These are phyloP conservation scores for Macrophya annulata DNA, from an alignment of 2,888 invertebrate genomes.

Conservation along the genomic window DNA sequence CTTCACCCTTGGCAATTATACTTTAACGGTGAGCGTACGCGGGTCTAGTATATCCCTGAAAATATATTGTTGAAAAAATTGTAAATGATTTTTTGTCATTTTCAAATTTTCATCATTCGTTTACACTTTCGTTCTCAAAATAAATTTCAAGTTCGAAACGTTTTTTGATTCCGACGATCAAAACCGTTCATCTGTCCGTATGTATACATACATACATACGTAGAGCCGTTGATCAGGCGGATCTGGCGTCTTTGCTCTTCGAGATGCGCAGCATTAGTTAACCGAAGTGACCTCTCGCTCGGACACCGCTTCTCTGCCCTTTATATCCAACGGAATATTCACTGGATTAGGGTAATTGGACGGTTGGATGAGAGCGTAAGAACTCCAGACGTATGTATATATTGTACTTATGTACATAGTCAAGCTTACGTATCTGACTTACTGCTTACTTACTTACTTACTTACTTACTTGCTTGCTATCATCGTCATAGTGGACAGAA, in stretches of 20 bases:
- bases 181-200: neutral
- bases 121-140: no score
- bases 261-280: conserved; percentile 52
- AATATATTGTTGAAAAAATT: neutral
- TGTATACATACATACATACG: no score
- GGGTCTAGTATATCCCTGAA: no score
- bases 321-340: conserved; percentile 76
- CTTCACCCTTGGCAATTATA: conserved; percentile 15
- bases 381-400: conserved; percentile 14
- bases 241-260: conserved; percentile 13
- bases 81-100: neutral
- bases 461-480: neutral
- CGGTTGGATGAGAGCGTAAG: conserved; percentile 62
- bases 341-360: conserved; percentile 78
- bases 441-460: no score
- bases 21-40: no score
- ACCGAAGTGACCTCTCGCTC: conserved; percentile 52
- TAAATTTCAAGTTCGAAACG: neutral
- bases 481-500: neutral
- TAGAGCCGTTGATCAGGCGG: neutral
- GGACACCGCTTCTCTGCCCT: conserved; percentile 59
- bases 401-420: neutral
- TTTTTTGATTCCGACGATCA: neutral
- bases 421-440: neutral
- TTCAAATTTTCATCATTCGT: no score